A percentile compares a stretch with the other conserved stretches of the same genome.
Evolutionary conservation across 2,888 invertebrate genomes (phyloP).

Genomic region (Drosophila merina): DNA sequence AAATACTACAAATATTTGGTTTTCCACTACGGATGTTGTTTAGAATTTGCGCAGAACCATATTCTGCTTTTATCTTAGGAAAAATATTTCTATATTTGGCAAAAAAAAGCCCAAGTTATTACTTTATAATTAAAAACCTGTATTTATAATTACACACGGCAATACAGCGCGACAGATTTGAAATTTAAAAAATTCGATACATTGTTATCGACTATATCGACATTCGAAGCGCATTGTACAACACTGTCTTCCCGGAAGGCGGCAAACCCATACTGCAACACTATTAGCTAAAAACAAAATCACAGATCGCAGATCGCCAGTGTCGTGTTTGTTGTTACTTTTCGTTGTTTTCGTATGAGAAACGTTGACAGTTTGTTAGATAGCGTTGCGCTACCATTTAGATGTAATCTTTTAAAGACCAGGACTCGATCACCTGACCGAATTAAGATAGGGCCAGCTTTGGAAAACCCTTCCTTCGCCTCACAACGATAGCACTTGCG

Average conservation of each 20-base stretch:
- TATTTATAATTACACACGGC: too few species aligned
- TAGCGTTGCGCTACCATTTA: not conserved
- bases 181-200: not conserved
- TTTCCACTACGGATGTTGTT: not conserved
- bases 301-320: conserved; percentile 11
- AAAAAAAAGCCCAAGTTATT: not conserved
- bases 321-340: conserved; percentile 26
- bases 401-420: conserved; percentile 1
- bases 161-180: not conserved
- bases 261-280: conserved; percentile 22
- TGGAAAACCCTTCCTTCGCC: not conserved
- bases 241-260: conserved; percentile 22
- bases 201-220: not conserved
- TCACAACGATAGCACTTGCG: conserved; percentile 10
- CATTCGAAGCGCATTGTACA: not conserved
- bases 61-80: too few species aligned
- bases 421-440: not conserved
- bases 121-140: not conserved
- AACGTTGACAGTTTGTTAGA: conserved; percentile 8
- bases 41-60: too few species aligned
- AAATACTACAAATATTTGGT: too few species aligned
- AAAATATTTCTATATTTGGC: too few species aligned
- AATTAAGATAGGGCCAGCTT: conserved; percentile 4
- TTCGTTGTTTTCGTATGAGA: conserved; percentile 37
- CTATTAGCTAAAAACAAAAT: not conserved